A percentile compares a stretch with the other conserved stretches of the same genome.
Conservation (phyloP, 1,140 invertebrate genomes). For the Tetramorium alpestre region DNA sequence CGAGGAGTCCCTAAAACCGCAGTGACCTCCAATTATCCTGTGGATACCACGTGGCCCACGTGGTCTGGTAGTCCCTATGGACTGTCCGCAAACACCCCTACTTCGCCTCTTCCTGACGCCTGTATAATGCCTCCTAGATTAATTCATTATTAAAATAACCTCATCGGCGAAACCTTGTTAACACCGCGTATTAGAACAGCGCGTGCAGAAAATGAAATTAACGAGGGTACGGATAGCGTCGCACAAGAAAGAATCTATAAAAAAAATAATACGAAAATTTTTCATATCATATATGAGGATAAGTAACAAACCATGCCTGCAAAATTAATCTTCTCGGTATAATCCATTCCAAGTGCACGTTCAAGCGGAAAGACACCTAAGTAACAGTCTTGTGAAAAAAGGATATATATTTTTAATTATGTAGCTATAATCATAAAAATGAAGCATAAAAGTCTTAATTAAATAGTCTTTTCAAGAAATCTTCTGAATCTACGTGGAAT, state of each 20-base stretch:
- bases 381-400: neutral
- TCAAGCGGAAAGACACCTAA: neutral
- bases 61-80: slow-evolving; percentile 70
- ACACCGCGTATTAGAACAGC: slow-evolving; percentile 53
- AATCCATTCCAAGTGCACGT: neutral
- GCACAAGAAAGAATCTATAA: neutral
- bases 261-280: neutral
- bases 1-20: slow-evolving; percentile 76
- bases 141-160: slow-evolving; percentile 79
- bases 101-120: slow-evolving; percentile 57
- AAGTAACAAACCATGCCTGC: neutral
- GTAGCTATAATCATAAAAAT: neutral
- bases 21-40: slow-evolving; percentile 79
- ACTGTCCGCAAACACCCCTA: slow-evolving; percentile 73
- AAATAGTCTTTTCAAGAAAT: neutral
- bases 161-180: slow-evolving; percentile 60
- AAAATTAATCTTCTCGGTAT: neutral
- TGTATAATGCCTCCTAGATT: slow-evolving; percentile 67
- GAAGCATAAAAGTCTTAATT: neutral
- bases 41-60: slow-evolving; percentile 75
- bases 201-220: slow-evolving; percentile 62
- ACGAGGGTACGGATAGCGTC: neutral
- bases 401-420: neutral
- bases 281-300: neutral
- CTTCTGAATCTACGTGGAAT: neutral